Evolutionary conservation across 2,797 vertebrate species (phyloP).

Genomic region (Rhynchonycteris naso): DNA sequence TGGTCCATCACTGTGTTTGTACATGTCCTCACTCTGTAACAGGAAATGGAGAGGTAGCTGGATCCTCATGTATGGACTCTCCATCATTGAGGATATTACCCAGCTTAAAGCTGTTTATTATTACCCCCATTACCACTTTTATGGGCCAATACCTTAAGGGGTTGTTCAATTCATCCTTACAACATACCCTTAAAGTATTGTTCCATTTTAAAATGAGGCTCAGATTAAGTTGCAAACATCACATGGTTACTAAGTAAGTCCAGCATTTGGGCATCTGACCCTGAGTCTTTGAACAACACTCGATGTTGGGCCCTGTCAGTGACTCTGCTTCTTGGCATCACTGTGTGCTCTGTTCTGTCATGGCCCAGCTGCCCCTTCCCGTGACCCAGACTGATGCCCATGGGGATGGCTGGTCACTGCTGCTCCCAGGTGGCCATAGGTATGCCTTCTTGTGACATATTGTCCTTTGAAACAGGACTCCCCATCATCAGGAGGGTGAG

Average conservation of each 20-base stretch:
- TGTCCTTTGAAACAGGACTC: background rate
- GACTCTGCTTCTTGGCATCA: background rate
- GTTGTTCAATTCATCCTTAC: background rate
- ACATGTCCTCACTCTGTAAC: background rate
- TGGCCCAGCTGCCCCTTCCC: background rate
- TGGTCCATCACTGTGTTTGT: background rate
- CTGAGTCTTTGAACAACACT: background rate
- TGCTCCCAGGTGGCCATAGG: background rate
- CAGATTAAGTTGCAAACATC: background rate
- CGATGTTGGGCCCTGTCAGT: background rate
- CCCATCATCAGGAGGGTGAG: background rate
- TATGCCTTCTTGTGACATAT: background rate
- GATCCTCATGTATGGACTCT: background rate
- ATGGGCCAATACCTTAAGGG: too few species aligned
- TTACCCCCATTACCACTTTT: background rate
- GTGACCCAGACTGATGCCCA: background rate
- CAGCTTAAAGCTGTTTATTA: background rate
- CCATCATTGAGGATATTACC: background rate
- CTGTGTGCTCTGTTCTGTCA: background rate
- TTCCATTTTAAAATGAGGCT: constrained; percentile 7
- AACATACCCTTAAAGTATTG: background rate
- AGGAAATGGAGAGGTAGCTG: background rate
- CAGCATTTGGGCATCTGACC: background rate
- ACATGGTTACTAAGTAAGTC: background rate
- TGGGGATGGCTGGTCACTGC: background rate